A percentile compares a stretch with the other conserved stretches of the same genome.
These are phyloP conservation scores for Sebastes schlegelii DNA, from an alignment of 2,113 vertebrate species.

Conservation along the genomic window DNA sequence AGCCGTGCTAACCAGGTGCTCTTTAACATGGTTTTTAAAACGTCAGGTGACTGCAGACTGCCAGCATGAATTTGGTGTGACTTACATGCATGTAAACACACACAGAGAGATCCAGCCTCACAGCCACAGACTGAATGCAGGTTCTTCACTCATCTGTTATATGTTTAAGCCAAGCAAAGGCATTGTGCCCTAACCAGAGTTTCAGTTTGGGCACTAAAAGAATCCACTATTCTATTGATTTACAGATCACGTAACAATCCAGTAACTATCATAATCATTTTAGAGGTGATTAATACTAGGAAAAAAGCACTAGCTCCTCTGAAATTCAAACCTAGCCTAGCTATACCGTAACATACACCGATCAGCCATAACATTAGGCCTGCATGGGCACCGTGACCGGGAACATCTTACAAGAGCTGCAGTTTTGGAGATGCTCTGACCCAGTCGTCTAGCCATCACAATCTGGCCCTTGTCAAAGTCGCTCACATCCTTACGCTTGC, in stretches of 20 bases:
- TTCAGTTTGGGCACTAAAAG: neutral
- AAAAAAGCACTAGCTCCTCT: too few species aligned
- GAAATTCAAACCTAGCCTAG: neutral
- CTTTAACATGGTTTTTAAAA: neutral
- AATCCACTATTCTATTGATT: neutral
- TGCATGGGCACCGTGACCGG: too few species aligned
- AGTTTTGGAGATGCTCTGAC: too few species aligned
- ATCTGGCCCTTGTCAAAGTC: too few species aligned
- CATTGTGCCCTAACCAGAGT: neutral
- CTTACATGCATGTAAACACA: too few species aligned
- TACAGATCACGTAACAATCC: neutral
- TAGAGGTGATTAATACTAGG: neutral
- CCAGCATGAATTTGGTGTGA: too few species aligned
- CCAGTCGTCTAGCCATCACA: too few species aligned
- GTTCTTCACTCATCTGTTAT: neutral
- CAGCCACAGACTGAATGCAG: too few species aligned
- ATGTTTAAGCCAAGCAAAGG: neutral
- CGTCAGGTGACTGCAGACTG: neutral
- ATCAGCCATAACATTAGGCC: too few species aligned
- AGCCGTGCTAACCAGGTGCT: neutral
- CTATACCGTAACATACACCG: neutral
- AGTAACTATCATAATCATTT: neutral
- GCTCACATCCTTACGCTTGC: too few species aligned
- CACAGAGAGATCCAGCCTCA: too few species aligned
- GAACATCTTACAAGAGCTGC: too few species aligned